Percentiles rank a stretch among this genome's conserved stretches.
Evolutionary conservation across 92 coral and sea anemone species (phyloP).

Genomic region (Ricordea florida): DNA sequence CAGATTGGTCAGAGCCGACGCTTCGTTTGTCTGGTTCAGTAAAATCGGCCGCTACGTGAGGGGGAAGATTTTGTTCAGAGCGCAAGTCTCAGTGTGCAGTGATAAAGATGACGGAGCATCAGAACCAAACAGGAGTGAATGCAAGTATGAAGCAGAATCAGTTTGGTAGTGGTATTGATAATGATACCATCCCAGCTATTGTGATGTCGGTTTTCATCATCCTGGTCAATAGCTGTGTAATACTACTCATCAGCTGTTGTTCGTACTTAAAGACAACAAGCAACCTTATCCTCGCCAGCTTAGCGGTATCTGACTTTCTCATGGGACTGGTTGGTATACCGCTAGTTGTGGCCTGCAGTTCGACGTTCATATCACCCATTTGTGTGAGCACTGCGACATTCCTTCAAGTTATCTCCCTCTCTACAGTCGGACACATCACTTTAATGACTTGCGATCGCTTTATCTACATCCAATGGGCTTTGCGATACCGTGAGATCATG

Average conservation of each 20-base stretch:
- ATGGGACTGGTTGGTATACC: conserved; percentile 32
- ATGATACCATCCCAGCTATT: conserved; percentile 8
- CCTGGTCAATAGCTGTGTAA: conserved; percentile 7
- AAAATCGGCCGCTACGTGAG: no score
- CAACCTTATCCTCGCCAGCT: conserved; percentile 28
- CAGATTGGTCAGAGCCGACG: no score
- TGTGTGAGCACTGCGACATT: background rate
- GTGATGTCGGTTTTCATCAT: background rate
- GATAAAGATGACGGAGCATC: no score
- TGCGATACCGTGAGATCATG: conserved; percentile 20
- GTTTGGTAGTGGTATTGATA: background rate
- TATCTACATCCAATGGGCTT: conserved; percentile 31
- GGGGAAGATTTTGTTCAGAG: no score
- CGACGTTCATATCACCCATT: background rate
- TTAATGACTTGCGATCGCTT: conserved; percentile 38
- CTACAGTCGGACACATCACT: conserved; percentile 36
- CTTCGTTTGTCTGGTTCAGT: no score
- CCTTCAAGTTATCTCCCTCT: conserved; percentile 8
- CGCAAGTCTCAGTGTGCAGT: no score
- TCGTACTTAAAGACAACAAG: conserved; percentile 8
- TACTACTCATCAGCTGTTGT: conserved; percentile 5
- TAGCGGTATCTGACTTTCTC: conserved; percentile 40
- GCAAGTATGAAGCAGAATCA: no score
- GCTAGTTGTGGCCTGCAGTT: conserved; percentile 11
- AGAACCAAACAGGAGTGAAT: no score